Base-by-base conservation (phyloP, 1,140 invertebrate species). In the Hyposmocoma kahamanoa region DNA sequence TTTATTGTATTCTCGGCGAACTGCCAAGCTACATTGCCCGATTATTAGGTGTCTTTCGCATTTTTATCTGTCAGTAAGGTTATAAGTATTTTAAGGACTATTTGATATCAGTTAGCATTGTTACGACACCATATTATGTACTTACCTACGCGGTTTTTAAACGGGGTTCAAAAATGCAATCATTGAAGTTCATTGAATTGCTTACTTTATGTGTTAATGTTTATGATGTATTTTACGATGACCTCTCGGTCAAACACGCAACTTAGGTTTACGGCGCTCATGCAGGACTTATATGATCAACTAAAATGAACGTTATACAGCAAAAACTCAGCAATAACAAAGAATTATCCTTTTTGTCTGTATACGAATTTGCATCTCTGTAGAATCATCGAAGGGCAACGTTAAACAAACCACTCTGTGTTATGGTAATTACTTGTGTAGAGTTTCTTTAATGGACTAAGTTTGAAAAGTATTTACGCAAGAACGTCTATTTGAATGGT, bases 211-310 rank as follows among this genome's bases (percentile, higher is more conserved):
- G 67, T 56, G 59, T 51, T 44, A 53, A 41, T 59, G 48, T 79
- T 79, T 76, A 76, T 72, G 68, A 67, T 70, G 63, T 63, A 69
- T 64, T 79, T 79, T 76, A 79, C 71, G 68, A 68, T 67, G 55
- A 48, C 66, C 67, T 70, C 62, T 66, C 67, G 63, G 70, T 73
- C 74, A 72, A 72, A 72, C 74, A 73, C 72, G 72, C 74, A 67
- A 78, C 66, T 69, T 58, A 59, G 57, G 59, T 75, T 75, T 75
- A 73, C 66, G 62, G 53, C 59, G 56, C 72, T 65, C 67, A 67
- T 66, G 68, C 61, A 67, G 57, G 61, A 52, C 72, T 73, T 76
- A 69, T 62, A 68, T 56, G 56, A 48, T 46, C 21, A 59, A 59
- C 55, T 68, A 49, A 60, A 68, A 62, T 64, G 65, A 67, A 64